Evolutionary conservation across 2,113 vertebrate species (phyloP), one percentile per base, ranked within the genome.

Genomic region (Passer domesticus): DNA sequence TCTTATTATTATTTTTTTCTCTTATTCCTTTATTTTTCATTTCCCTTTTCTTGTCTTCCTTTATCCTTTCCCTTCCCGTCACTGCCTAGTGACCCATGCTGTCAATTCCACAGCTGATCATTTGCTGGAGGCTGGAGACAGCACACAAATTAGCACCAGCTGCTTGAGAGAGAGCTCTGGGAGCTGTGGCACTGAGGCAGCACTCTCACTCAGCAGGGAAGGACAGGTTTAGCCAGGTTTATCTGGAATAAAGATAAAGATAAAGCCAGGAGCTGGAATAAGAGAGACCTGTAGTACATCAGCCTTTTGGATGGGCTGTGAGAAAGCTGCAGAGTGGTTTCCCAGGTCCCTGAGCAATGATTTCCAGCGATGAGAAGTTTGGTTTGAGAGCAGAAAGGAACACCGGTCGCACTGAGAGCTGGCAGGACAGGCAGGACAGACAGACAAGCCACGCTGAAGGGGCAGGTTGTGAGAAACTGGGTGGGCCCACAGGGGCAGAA

Each of bases 21-120:
- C 9, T 31, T 30, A 25, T 19, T 39, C 12, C 6, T 37, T 39
- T 15, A 13, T 18, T n/a, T 21, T 39, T 7, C 0, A 4, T 49
- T 64, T 68, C 15, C 3, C 2, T 9, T 46, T 30, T 22, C 41
- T 23, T 15, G 6, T 3, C 3, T 33, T 19, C 1, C 3, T 31
- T 43, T 37, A 35, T 35, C 5, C 16, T 43, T 31, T 21, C 3
- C 3, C 19, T 13, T 24, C 2, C 2, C 13, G 1, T 4, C 11
- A 10, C 8, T 47, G 28, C 10, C 50, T 53, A 28, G 11, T 25
- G 19, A 47, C 33, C 30, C 24, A 20, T 3, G 19, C 53, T 25
- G 16, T 9, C 35, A 72, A 6, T 68, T 76, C 62, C 47, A 46
- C 1, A 47, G 22, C 12, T 47, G 22, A 50, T 53, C 10, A 30